Evolutionary conservation across 1,140 invertebrate genomes (phyloP).

Genomic region (Sarcophaga peregrina): DNA sequence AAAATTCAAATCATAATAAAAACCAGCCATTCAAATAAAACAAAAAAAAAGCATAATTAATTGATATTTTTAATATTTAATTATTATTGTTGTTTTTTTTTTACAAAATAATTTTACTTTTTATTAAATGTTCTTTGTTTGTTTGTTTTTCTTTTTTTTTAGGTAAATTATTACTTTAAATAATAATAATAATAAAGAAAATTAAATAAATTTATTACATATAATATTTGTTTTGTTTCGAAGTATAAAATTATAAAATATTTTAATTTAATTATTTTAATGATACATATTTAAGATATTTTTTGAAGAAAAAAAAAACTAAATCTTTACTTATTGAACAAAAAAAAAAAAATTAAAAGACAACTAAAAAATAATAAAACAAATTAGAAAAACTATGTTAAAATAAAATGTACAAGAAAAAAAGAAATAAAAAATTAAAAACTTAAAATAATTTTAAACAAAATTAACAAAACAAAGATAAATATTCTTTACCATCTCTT

Average conservation of each 20-base stretch:
- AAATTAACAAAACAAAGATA: conserved; percentile 38
- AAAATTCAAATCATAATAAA: neutral
- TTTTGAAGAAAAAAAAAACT: no score
- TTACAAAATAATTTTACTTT: conserved; percentile 23
- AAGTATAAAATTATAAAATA: neutral
- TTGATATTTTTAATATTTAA: conserved; percentile 2
- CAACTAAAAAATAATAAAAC: conserved; percentile 11
- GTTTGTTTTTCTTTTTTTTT: neutral
- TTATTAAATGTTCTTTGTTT: neutral
- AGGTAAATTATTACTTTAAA: neutral
- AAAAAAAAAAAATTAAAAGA: neutral
- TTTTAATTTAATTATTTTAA: no score
- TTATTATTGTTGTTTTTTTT: neutral
- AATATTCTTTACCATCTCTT: neutral
- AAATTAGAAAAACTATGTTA: conserved; percentile 9
- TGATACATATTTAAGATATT: no score
- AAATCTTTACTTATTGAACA: no score
- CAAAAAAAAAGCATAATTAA: conserved; percentile 26
- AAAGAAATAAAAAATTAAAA: conserved; percentile 28
- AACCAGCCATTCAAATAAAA: conserved; percentile 24
- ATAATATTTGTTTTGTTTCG: neutral
- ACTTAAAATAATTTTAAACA: conserved; percentile 9
- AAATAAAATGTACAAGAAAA: conserved; percentile 16
- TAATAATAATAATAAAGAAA: neutral
- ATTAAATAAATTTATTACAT: neutral